These are phyloP conservation scores for Acromyrmex charruanus DNA, from an alignment of 1,140 invertebrate species.

Conservation along the genomic window DNA sequence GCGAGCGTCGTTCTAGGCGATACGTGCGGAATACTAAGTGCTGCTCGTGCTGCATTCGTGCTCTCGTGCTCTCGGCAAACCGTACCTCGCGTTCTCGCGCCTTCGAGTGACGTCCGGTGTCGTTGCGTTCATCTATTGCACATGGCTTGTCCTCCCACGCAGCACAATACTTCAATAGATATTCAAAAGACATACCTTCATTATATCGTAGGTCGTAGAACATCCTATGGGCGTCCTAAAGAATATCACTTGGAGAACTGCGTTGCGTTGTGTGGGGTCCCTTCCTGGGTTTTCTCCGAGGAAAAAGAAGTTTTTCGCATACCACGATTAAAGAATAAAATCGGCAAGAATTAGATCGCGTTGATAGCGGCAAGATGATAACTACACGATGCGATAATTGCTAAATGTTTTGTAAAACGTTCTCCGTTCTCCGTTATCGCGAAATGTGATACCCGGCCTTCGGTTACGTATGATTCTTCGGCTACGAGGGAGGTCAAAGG, in stretches of 20 bases:
- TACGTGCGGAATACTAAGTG: conserved; percentile 72
- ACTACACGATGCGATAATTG: conserved; percentile 20
- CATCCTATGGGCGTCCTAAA: too few relatives aligned
- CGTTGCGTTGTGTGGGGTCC: too few relatives aligned
- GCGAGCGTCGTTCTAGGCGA: conserved; percentile 65
- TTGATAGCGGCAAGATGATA: background rate
- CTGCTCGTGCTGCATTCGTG: conserved; percentile 26
- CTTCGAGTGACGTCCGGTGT: conserved; percentile 11
- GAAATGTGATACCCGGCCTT: background rate
- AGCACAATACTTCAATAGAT: background rate
- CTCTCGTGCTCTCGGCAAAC: conserved; percentile 30
- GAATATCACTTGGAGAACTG: too few relatives aligned
- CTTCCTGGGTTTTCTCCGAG: too few relatives aligned
- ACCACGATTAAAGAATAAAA: background rate
- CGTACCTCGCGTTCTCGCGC: conserved; percentile 39
- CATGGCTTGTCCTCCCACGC: background rate
- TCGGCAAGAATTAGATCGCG: background rate
- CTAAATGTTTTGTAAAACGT: background rate
- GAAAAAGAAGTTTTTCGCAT: background rate
- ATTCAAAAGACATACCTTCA: too few relatives aligned
- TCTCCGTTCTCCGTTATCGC: background rate
- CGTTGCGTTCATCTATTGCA: background rate
- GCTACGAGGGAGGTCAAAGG: background rate
- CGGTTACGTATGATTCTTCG: background rate
- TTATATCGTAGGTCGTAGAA: too few relatives aligned